A percentile compares a stretch with the other conserved stretches of the same genome.
These are phyloP conservation scores for Crossaster papposus DNA, from an alignment of 53 echinoderm and acorn worm species.

Conservation along the genomic window DNA sequence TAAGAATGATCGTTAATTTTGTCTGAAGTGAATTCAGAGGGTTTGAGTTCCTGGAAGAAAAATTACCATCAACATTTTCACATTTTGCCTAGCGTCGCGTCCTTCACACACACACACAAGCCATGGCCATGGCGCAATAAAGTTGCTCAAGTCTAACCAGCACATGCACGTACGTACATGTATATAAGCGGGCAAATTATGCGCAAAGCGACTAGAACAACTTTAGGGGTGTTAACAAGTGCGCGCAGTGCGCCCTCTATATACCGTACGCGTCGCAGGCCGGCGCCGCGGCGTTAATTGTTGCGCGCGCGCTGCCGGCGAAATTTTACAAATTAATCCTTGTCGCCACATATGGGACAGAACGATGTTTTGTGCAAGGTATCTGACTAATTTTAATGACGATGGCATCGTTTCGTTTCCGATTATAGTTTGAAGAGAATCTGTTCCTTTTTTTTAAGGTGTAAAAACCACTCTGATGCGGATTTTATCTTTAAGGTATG, in stretches of 20 bases:
- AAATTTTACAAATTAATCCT: slow-evolving; percentile 6
- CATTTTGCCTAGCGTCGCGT: too few relatives aligned
- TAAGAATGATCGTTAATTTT: too few relatives aligned
- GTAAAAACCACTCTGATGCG: neutral
- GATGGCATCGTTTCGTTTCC: slow-evolving; percentile 44
- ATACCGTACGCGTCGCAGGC: neutral
- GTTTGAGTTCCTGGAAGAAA: too few relatives aligned
- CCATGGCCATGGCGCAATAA: too few relatives aligned
- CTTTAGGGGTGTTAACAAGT: neutral
- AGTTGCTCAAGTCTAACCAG: too few relatives aligned
- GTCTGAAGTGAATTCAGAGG: too few relatives aligned
- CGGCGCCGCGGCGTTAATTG: too few relatives aligned
- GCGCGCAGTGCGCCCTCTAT: neutral
- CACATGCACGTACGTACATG: too few relatives aligned
- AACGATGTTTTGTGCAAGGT: neutral
- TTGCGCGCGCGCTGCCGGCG: neutral
- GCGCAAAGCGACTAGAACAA: neutral
- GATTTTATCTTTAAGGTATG: slow-evolving; percentile 23
- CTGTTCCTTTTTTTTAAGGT: neutral
- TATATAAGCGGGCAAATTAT: too few relatives aligned
- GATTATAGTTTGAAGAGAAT: neutral
- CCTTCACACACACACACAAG: too few relatives aligned
- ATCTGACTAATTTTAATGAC: slow-evolving; percentile 37
- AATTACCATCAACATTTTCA: too few relatives aligned
- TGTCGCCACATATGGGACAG: neutral